Evolutionary conservation across 2,888 invertebrate species (phyloP).

Genomic region (Drosophila niveifrons): DNA sequence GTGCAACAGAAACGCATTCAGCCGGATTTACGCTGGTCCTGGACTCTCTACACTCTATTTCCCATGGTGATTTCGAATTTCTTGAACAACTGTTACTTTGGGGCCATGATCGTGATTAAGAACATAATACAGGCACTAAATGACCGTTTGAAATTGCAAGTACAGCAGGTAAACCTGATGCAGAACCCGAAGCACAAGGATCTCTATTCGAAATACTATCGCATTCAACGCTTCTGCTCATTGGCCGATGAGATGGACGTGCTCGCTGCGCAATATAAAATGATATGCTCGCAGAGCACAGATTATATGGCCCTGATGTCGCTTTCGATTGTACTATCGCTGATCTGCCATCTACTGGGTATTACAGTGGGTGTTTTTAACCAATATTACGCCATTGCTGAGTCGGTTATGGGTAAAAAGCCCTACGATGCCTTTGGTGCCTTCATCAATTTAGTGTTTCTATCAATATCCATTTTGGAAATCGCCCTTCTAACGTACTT

Average conservation of each 20-base stretch:
- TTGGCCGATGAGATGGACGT: conserved; percentile 81
- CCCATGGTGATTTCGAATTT: conserved; percentile 79
- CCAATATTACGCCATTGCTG: conserved; percentile 79
- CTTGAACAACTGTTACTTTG: conserved; percentile 80
- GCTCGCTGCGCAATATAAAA: conserved; percentile 54
- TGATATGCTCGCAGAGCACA: conserved; percentile 58
- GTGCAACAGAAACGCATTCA: conserved; percentile 65
- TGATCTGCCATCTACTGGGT: conserved; percentile 81
- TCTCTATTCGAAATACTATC: conserved; percentile 72
- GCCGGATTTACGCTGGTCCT: conserved; percentile 60
- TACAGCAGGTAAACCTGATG: conserved; percentile 72
- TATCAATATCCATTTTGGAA: conserved; percentile 77
- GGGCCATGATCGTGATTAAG: conserved; percentile 68
- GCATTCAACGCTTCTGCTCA: conserved; percentile 80
- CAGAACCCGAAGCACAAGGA: conserved; percentile 61
- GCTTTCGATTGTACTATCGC: conserved; percentile 73
- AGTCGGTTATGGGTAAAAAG: conserved; percentile 72
- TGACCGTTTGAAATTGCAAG: conserved; percentile 56
- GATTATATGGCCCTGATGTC: conserved; percentile 64
- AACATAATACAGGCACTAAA: conserved; percentile 72
- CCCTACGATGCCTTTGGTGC: conserved; percentile 77
- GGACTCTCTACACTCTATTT: conserved; percentile 70
- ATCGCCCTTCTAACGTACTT: conserved; percentile 69
- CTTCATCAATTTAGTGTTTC: conserved; percentile 77
- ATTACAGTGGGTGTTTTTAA: conserved; percentile 81